Conservation (phyloP, 1,140 invertebrate species). For the Colletes gigas region DNA sequence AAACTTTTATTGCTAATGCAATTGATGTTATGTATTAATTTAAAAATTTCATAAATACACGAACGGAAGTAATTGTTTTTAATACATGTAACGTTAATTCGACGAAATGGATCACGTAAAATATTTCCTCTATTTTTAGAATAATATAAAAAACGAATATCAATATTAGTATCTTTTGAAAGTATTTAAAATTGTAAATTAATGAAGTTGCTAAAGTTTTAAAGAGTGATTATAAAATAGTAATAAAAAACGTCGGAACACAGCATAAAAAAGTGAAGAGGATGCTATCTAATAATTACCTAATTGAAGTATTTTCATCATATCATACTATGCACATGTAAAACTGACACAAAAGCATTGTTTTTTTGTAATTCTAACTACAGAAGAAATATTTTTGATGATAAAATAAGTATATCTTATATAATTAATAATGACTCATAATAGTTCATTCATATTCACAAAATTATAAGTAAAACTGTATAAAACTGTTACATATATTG, state of each 20-base stretch:
- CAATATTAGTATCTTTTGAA: background rate
- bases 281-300: background rate
- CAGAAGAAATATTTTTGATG: background rate
- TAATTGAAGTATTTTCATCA: no score
- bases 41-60: background rate
- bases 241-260: background rate
- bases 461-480: background rate
- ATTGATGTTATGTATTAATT: conserved; percentile 17
- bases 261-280: background rate
- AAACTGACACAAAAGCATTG: background rate
- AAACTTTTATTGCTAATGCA: background rate
- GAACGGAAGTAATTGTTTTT: background rate
- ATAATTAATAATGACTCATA: background rate
- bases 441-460: background rate
- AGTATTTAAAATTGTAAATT: no score
- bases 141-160: background rate
- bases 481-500: background rate
- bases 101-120: background rate
- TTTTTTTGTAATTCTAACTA: background rate
- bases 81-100: background rate
- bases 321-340: background rate
- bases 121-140: conserved; percentile 12
- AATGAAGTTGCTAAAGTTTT: background rate
- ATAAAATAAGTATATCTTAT: background rate
- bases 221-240: background rate